These are phyloP conservation scores for Phylloscopus trochiloides DNA, from an alignment of 2,113 vertebrate genomes.

Conservation along the genomic window DNA sequence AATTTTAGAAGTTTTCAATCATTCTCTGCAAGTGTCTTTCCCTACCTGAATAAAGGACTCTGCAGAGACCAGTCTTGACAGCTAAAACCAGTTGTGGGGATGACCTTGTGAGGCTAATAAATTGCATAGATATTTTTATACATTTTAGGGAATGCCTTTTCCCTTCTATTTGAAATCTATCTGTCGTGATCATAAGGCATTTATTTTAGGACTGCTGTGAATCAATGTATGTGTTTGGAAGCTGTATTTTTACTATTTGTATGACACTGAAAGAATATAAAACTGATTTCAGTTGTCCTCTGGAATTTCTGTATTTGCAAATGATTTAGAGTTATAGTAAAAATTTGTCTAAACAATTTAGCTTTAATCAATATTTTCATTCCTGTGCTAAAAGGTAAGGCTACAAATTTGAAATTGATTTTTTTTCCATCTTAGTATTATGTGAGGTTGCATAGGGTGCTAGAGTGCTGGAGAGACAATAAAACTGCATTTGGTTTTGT, in stretches of 20 bases:
- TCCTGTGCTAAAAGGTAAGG: neutral
- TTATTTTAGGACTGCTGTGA: neutral
- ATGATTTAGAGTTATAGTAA: neutral
- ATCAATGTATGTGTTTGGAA: neutral
- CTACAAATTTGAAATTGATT: neutral
- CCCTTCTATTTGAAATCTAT: neutral
- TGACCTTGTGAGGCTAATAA: neutral
- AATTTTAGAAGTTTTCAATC: neutral
- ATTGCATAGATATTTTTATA: neutral
- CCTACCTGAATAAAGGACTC: neutral
- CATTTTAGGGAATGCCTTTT: neutral
- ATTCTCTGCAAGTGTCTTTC: neutral
- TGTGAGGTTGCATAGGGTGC: neutral
- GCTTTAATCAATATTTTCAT: slow-evolving; percentile 12
- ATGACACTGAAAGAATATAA: neutral
- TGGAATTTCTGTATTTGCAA: neutral
- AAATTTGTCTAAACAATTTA: slow-evolving; percentile 25
- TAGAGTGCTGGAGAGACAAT: neutral
- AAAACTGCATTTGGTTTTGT: neutral
- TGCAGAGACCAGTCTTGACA: neutral
- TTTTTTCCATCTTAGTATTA: neutral
- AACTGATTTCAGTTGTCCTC: neutral
- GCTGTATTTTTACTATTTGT: neutral
- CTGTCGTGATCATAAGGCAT: neutral
- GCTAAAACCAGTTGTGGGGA: neutral